Percentiles rank a stretch among this genome's conserved stretches.
Evolutionary conservation across 2,113 vertebrate species (phyloP).

Genomic region (Zosterops pallidus): DNA sequence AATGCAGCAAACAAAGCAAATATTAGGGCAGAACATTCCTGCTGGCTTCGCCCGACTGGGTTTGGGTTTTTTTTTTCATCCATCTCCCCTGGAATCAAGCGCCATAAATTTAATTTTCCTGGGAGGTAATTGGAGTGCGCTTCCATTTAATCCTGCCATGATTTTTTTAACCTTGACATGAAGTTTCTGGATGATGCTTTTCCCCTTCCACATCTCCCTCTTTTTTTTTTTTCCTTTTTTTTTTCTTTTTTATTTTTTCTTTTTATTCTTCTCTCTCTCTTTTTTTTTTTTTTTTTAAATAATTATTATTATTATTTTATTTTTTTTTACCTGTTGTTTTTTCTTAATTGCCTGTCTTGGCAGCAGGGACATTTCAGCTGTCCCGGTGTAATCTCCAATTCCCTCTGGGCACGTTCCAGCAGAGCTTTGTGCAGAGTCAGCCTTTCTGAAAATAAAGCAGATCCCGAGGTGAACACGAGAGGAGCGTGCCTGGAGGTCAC

Average conservation of each 20-base stretch:
- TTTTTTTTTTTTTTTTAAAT: too few relatives aligned
- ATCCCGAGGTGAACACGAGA: too few relatives aligned
- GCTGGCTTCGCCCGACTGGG: background rate
- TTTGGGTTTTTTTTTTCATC: background rate
- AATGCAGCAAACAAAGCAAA: background rate
- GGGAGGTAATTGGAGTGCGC: background rate
- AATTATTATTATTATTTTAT: too few relatives aligned
- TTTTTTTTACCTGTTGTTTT: background rate
- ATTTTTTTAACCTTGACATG: slow-evolving; percentile 6
- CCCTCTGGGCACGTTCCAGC: too few relatives aligned
- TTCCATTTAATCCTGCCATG: background rate
- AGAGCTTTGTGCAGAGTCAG: too few relatives aligned
- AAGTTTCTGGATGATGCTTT: background rate
- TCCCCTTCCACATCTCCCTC: too few relatives aligned
- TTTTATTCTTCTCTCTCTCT: too few relatives aligned
- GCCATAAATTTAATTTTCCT: background rate
- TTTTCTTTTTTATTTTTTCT: too few relatives aligned
- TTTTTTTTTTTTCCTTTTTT: too few relatives aligned
- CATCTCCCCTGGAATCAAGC: background rate
- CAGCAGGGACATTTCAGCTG: background rate
- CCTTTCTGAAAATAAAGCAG: too few relatives aligned
- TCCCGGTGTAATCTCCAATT: too few relatives aligned
- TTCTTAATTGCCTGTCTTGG: slow-evolving; percentile 51
- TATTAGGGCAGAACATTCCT: background rate
- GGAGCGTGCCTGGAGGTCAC: too few relatives aligned